Conservation (phyloP, 1,140 invertebrate species). For the Cataglyphis hispanica region DNA sequence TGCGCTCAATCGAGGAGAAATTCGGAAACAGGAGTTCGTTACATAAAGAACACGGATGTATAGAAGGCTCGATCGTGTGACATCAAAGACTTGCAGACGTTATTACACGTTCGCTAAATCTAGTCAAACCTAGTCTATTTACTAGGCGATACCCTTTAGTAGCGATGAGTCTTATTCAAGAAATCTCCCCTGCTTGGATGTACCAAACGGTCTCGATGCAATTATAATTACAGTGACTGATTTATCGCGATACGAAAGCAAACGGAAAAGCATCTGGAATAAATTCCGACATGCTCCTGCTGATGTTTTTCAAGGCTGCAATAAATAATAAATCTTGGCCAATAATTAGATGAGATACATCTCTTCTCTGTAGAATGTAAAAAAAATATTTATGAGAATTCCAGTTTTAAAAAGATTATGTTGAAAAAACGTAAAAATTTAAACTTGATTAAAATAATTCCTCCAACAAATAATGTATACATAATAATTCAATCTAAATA, state of each 20-base stretch:
- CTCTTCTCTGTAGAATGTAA: neutral
- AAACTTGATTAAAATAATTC: constrained; percentile 11
- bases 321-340: neutral
- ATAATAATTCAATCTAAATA: neutral
- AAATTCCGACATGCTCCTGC: neutral
- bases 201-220: constrained; percentile 21
- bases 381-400: neutral
- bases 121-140: constrained; percentile 60
- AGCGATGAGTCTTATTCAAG: constrained; percentile 23
- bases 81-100: constrained; percentile 51
- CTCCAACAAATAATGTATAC: neutral
- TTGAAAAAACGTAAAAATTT: neutral
- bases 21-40: neutral
- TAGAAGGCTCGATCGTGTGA: constrained; percentile 5
- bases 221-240: constrained; percentile 42
- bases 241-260: constrained; percentile 1
- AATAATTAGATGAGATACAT: neutral
- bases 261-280: constrained; percentile 17
- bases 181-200: neutral
- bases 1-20: neutral
- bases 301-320: neutral
- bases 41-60: constrained; percentile 7
- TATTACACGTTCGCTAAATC: constrained; percentile 33
- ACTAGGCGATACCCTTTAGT: constrained; percentile 10
- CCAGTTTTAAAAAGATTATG: neutral